phyloP scores from a whole-genome alignment of 53 echinoderm and acorn worm genomes.

The Paelopatides confundens region DNA sequence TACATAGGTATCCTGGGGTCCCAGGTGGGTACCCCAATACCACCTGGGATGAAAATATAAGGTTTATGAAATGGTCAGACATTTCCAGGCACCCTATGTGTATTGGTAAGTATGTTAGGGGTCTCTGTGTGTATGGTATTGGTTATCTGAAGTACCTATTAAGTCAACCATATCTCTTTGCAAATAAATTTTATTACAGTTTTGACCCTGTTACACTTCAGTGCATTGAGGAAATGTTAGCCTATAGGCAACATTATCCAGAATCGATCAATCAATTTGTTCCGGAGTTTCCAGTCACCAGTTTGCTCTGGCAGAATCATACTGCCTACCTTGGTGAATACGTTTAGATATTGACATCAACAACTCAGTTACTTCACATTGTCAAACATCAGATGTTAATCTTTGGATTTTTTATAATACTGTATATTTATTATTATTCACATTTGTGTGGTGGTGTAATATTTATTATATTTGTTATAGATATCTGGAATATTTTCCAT shows the following conservation, averaged over 20 bases:
- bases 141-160: slow-evolving; percentile 76
- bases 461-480: too few relatives aligned
- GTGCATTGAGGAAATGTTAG: slow-evolving; percentile 86
- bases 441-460: too few relatives aligned
- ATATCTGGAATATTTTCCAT: too few relatives aligned
- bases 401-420: too few relatives aligned
- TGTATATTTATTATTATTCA: too few relatives aligned
- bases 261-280: slow-evolving; percentile 53
- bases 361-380: neutral
- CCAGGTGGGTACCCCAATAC: slow-evolving; percentile 87
- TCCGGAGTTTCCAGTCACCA: slow-evolving; percentile 76
- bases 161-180: slow-evolving; percentile 78
- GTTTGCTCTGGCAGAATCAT: slow-evolving; percentile 80
- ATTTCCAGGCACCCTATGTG: slow-evolving; percentile 70
- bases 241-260: slow-evolving; percentile 71
- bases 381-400: too few relatives aligned
- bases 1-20: slow-evolving; percentile 70
- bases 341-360: neutral
- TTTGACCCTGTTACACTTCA: slow-evolving; percentile 88
- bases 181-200: slow-evolving; percentile 86
- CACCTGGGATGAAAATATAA: slow-evolving; percentile 72
- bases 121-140: slow-evolving; percentile 81
- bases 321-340: slow-evolving; percentile 48
- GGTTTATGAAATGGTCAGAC: slow-evolving; percentile 91
- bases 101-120: slow-evolving; percentile 77